A percentile compares a stretch with the other conserved stretches of the same genome.
phyloP scores from a whole-genome alignment of 2,888 invertebrate species.

The Hoplodrina blanda region DNA sequence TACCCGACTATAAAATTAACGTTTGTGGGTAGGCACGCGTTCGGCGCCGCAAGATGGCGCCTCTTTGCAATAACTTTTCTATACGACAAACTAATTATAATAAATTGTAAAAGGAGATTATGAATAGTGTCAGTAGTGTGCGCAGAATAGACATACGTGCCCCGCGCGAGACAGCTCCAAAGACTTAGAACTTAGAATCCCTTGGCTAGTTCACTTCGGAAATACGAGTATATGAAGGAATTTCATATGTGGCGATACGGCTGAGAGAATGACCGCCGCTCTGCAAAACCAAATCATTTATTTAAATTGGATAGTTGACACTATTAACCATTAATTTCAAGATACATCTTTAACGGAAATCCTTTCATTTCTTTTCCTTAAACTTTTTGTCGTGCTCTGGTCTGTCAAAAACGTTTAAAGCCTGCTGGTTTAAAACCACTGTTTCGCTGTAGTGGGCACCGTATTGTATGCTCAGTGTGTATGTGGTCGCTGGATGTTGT shows the following conservation, averaged over 20 bases:
- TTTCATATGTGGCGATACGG: neutral
- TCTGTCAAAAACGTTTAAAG: neutral
- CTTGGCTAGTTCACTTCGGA: constrained; percentile 12
- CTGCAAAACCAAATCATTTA: too few species aligned
- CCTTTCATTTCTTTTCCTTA: too few species aligned
- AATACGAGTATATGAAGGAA: constrained; percentile 13
- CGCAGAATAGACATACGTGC: constrained; percentile 31
- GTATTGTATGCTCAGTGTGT: constrained; percentile 51
- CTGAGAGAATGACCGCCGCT: too few species aligned
- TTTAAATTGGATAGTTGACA: too few species aligned
- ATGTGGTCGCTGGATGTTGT: constrained; percentile 50
- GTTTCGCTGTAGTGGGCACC: constrained; percentile 50
- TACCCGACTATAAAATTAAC: constrained; percentile 7
- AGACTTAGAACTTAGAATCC: neutral
- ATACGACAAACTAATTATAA: constrained; percentile 66
- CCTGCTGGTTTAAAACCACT: neutral
- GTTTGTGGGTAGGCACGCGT: constrained; percentile 64
- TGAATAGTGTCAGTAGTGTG: constrained; percentile 53
- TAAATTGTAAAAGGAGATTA: constrained; percentile 42
- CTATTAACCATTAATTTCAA: too few species aligned
- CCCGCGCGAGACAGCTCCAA: constrained; percentile 22
- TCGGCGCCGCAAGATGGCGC: constrained; percentile 51
- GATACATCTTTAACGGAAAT: too few species aligned
- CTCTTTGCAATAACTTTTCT: constrained; percentile 78
- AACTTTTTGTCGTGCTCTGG: too few species aligned